These are phyloP conservation scores for Bergia puertoricense DNA, from an alignment of 92 coral and sea anemone genomes.

Conservation along the genomic window DNA sequence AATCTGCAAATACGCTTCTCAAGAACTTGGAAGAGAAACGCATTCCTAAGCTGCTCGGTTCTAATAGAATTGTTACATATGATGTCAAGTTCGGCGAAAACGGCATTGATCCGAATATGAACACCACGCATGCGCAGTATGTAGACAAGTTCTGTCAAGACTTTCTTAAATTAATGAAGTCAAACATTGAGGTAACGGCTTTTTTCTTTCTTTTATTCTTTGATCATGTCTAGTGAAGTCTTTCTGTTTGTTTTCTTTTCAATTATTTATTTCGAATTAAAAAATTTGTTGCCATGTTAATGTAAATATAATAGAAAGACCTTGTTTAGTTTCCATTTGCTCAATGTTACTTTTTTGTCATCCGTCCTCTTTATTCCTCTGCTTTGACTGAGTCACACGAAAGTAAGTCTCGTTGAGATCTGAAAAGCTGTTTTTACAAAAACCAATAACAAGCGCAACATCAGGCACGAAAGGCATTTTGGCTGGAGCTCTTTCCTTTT, in stretches of 20 bases:
- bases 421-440: background rate
- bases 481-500: background rate
- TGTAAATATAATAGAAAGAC: background rate
- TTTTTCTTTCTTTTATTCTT: background rate
- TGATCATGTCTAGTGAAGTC: background rate
- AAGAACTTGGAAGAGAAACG: conserved; percentile 71
- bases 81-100: conserved; percentile 71
- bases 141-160: conserved; percentile 78
- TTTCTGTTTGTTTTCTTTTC: background rate
- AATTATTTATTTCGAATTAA: background rate
- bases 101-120: conserved; percentile 59
- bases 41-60: conserved; percentile 53
- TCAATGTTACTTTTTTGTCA: too few relatives aligned
- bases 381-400: background rate
- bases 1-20: conserved; percentile 69
- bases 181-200: conserved; percentile 48
- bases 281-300: background rate
- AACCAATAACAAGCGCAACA: background rate
- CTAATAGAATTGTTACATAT: conserved; percentile 61
- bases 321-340: background rate
- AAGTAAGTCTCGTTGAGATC: background rate
- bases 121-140: conserved; percentile 74
- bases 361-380: background rate
- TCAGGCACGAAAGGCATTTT: background rate
- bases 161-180: conserved; percentile 54